A percentile compares a stretch with the other conserved stretches of the same genome.
phyloP scores from a whole-genome alignment of 2,113 vertebrate species.

The Poeciliopsis occidentalis region DNA sequence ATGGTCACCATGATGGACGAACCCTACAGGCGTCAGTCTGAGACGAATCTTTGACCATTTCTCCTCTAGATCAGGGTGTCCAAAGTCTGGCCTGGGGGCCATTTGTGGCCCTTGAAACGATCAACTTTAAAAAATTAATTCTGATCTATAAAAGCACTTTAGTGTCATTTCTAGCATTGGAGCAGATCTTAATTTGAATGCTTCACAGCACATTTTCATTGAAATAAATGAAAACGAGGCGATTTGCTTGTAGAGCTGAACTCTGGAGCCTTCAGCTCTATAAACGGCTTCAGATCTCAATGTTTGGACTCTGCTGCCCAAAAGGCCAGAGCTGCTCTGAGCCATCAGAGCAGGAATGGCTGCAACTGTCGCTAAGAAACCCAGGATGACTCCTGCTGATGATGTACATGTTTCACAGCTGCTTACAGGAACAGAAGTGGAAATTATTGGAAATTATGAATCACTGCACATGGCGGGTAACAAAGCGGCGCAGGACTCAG shows the following conservation, averaged over 20 bases:
- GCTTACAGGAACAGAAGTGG: not conserved
- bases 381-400: conserved; percentile 37
- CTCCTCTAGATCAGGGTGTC: too few relatives aligned
- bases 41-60: too few relatives aligned
- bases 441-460: conserved; percentile 39
- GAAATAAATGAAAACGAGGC: not conserved
- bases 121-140: too few relatives aligned
- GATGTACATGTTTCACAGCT: conserved; percentile 49
- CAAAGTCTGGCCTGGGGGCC: too few relatives aligned
- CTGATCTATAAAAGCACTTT: too few relatives aligned
- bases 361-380: conserved; percentile 19
- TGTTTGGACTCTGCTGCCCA: conserved; percentile 48
- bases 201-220: too few relatives aligned
- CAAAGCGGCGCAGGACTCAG: conserved; percentile 14
- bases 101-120: too few relatives aligned
- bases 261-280: conserved; percentile 31
- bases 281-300: conserved; percentile 51
- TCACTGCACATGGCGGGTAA: not conserved
- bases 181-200: too few relatives aligned
- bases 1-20: too few relatives aligned
- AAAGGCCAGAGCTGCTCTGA: conserved; percentile 43
- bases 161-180: too few relatives aligned
- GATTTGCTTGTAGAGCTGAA: not conserved
- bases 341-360: conserved; percentile 37
- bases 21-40: too few relatives aligned